Conservation (phyloP, 2,888 invertebrate species). For the Serrognathus titanus region DNA sequence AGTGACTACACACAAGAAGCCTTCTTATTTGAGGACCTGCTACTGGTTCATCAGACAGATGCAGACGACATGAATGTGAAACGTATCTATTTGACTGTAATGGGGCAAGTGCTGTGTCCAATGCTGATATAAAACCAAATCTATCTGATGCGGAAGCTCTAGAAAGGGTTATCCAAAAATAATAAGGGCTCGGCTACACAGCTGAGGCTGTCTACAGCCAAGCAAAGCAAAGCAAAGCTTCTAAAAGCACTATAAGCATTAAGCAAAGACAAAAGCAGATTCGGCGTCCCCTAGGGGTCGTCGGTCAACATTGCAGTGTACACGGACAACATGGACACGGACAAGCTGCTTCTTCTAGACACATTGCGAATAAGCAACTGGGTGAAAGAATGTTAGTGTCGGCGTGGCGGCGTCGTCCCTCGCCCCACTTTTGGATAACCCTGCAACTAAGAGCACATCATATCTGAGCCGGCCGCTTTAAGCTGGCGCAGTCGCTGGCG, state of each 20-base stretch:
- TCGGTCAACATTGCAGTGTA: constrained; percentile 33
- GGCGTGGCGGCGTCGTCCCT: constrained; percentile 44
- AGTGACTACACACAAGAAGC: too few relatives aligned
- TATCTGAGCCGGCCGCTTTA: constrained; percentile 56
- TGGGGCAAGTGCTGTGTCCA: constrained; percentile 15
- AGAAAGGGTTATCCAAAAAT: constrained; percentile 49
- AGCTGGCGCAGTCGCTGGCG: constrained; percentile 23
- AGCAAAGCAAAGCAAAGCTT: constrained; percentile 34
- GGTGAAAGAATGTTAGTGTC: constrained; percentile 39
- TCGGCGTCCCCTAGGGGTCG: constrained; percentile 24
- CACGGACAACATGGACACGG: constrained; percentile 35
- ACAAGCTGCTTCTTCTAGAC: constrained; percentile 42
- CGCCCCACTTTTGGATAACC: constrained; percentile 54
- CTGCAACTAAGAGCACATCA: constrained; percentile 57
- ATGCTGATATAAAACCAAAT: constrained; percentile 13
- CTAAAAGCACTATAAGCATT: constrained; percentile 33
- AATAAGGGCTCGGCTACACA: constrained; percentile 41
- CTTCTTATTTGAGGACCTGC: too few relatives aligned
- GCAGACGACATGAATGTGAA: background rate
- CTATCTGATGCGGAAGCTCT: constrained; percentile 44
- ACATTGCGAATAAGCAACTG: constrained; percentile 33
- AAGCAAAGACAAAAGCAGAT: constrained; percentile 26
- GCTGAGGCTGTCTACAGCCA: constrained; percentile 38
- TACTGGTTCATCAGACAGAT: too few relatives aligned
- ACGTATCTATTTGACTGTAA: constrained; percentile 1